phyloP scores from a whole-genome alignment of 2,888 invertebrate genomes.

The Campoletis raptor region DNA sequence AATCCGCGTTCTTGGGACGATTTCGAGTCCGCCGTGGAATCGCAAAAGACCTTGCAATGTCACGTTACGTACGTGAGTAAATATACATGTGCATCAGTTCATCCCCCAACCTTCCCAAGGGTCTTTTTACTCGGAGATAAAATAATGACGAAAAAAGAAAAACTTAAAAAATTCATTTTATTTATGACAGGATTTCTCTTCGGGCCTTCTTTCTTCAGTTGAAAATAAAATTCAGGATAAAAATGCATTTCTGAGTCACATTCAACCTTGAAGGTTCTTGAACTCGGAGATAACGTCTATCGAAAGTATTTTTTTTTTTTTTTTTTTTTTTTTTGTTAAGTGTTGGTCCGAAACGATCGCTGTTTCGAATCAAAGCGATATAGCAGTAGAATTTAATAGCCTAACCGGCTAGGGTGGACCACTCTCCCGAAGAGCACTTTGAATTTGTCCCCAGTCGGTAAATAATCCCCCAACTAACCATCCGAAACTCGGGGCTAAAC shows the following conservation, averaged over 20 bases:
- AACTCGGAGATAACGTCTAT: slow-evolving; percentile 1
- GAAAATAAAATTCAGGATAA: slow-evolving; percentile 15
- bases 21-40: slow-evolving; percentile 21
- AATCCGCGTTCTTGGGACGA: slow-evolving; percentile 58
- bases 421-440: slow-evolving; percentile 24
- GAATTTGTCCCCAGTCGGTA: slow-evolving; percentile 22
- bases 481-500: background rate
- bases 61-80: slow-evolving; percentile 27
- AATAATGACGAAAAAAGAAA: slow-evolving; percentile 14
- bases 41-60: slow-evolving; percentile 72
- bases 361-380: slow-evolving; percentile 38
- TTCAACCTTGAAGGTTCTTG: slow-evolving; percentile 39
- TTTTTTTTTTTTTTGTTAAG: background rate
- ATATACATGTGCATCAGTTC: slow-evolving; percentile 1
- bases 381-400: slow-evolving; percentile 54
- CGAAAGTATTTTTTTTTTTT: background rate
- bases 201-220: background rate
- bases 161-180: slow-evolving; percentile 22
- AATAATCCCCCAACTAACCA: slow-evolving; percentile 38
- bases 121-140: slow-evolving; percentile 64
- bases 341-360: slow-evolving; percentile 29
- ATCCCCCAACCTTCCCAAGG: slow-evolving; percentile 45
- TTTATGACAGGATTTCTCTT: background rate
- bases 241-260: slow-evolving; percentile 28
- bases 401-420: slow-evolving; percentile 15